A percentile compares a stretch with the other conserved stretches of the same genome.
Conservation (phyloP, 2,113 vertebrate species). For the Prionailurus viverrinus region DNA sequence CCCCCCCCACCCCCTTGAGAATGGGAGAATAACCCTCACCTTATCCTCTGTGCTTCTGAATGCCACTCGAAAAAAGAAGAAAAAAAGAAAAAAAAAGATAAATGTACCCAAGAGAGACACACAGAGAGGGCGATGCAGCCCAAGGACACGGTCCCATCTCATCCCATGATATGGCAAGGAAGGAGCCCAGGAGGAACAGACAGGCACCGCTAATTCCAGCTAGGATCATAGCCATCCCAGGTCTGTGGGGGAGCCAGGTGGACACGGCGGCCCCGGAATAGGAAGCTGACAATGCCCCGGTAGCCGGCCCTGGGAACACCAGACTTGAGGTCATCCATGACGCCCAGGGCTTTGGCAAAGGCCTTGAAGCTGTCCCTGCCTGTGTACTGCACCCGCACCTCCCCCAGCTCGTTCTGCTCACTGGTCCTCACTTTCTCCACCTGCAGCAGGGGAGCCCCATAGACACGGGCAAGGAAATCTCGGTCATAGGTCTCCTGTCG, state of each 20-base stretch:
- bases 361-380: conserved; percentile 95
- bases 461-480: conserved; percentile 88
- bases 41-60: conserved; percentile 71
- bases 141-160: background rate
- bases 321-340: conserved; percentile 98
- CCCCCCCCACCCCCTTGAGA: conserved; percentile 7
- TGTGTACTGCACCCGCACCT: conserved; percentile 93
- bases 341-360: conserved; percentile 92
- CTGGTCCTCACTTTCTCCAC: conserved; percentile 92
- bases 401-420: conserved; percentile 83
- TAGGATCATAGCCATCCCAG: conserved; percentile 94
- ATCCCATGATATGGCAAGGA: background rate
- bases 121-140: background rate
- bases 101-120: conserved; percentile 42
- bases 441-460: conserved; percentile 87
- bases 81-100: background rate
- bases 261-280: conserved; percentile 92
- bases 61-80: conserved; percentile 59
- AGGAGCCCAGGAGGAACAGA: background rate
- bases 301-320: conserved; percentile 96
- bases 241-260: conserved; percentile 93
- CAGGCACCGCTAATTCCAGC: conserved; percentile 90
- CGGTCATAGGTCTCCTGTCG: conserved; percentile 89
- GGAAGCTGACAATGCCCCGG: conserved; percentile 94
- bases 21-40: conserved; percentile 31